Evolutionary conservation across 1,140 invertebrate species (phyloP), one percentile per base, ranked within the genome.

Genomic region (Planococcus citri): DNA sequence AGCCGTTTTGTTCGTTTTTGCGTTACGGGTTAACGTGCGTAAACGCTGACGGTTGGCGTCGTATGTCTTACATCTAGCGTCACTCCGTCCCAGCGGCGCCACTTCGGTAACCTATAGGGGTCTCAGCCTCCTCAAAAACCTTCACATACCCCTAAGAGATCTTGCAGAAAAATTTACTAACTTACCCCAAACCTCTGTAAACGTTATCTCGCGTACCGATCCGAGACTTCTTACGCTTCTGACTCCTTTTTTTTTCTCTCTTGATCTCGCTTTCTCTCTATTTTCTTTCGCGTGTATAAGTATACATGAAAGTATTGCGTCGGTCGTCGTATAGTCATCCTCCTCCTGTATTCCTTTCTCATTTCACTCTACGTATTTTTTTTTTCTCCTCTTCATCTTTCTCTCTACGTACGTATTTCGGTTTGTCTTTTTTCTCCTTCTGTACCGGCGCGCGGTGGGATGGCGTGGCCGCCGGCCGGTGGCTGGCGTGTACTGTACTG

Each of bases 61-160:
- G 60, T 64, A 64, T 64, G 60, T 64, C 60, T 64, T 64, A 64
- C 60, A 64, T 64, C 60, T 25, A 64, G 60, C 60, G 60, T 64
- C 60, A 64, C 60, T 64, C 60, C 60, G 60, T 64, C 60, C 60
- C 60, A 27, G 60, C 25, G 60, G 60, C 60, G 60, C 60, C 60
- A 64, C 60, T 64, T 64, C 60, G 60, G 60, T 64, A 64, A 64
- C 60, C 60, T 64, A 64, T 64, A 64, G 60, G 60, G 60, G 60
- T 64, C 60, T 64, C 60, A 64, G 60, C 60, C 60, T 64, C 20
- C 60, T 64, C 60, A 22, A 64, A 64, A 64, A 64, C 60, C 60
- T 64, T 64, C 60, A 64, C 60, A 64, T 64, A 64, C 60, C 60
- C 57, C 60, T 22, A 64, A 64, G 60, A 64, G 60, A 64, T 64